These are phyloP conservation scores for Betta splendens DNA, from an alignment of 2,797 vertebrate species.

Conservation along the genomic window DNA sequence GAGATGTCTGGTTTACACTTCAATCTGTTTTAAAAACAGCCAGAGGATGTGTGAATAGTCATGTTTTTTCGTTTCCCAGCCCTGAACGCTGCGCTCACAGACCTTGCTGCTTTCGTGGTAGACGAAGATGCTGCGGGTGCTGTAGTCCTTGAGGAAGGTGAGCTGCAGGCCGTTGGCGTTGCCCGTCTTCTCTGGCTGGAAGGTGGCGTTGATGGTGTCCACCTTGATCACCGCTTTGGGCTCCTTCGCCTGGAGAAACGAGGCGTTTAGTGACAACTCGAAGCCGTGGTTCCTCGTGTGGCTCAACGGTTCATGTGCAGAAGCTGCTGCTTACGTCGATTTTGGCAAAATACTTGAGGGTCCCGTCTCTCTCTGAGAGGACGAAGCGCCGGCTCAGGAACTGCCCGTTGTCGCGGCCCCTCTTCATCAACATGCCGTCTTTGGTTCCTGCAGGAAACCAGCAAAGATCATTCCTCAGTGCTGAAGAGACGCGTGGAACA, in stretches of 20 bases:
- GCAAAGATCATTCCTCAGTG: constrained; percentile 1
- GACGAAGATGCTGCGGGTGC: constrained; percentile 91
- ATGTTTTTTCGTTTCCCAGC: no score
- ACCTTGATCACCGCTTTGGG: constrained; percentile 90
- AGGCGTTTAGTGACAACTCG: no score
- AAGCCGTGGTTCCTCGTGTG: no score
- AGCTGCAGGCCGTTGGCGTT: constrained; percentile 89
- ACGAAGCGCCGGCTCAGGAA: constrained; percentile 88
- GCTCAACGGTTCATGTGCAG: no score
- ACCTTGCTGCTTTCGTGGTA: constrained; percentile 88
- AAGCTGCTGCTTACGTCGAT: constrained; percentile 83
- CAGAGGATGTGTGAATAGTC: no score
- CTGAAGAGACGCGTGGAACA: no score
- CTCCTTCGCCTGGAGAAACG: constrained; percentile 87
- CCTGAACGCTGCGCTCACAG: constrained; percentile 10
- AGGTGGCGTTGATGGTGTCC: constrained; percentile 89
- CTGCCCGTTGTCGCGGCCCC: constrained; percentile 89
- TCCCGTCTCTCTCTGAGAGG: constrained; percentile 87
- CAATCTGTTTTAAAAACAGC: no score
- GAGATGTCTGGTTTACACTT: no score
- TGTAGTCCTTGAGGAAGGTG: constrained; percentile 91
- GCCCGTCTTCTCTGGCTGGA: constrained; percentile 89
- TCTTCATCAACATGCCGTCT: constrained; percentile 89
- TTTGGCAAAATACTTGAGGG: constrained; percentile 90
- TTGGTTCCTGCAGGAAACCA: constrained; percentile 73